Base-by-base conservation (phyloP, 2,113 vertebrate genomes). In the Sylvia atricapilla region DNA sequence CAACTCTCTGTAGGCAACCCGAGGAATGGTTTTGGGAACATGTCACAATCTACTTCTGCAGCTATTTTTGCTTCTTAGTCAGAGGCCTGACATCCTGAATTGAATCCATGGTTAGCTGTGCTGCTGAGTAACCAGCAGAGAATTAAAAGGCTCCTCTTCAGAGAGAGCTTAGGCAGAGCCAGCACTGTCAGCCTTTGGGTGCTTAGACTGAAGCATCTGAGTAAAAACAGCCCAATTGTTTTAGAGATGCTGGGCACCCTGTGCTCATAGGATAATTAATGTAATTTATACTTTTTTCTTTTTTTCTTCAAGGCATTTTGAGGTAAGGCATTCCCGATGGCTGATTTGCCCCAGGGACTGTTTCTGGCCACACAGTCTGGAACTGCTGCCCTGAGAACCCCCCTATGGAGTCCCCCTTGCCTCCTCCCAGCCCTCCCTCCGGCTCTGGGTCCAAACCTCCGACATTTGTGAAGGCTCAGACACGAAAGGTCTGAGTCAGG, bases 41-140 rank as follows among this genome's bases (percentile, higher is more conserved):
- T 41, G 64, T 94, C 90, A 70, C 78, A 56, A 37, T 78, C 82
- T 77, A n/a, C 66, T 84, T 95, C 73, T 79, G 81, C 37, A 76
- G 66, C 74, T 94, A 87, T 96, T 96, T 92, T 87, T 89, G 74
- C 56, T 89, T 75, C 84, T 96, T 94, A 82, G 52, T 95, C 93
- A 91, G 73, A 49, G 43, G 52, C 53, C 73, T 87, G 91, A 81
- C 58, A 84, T 94, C 62, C 73, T 66, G 58, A 74, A 56, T n/a
- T 59, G 56, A 89, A 84, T 63, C 68, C 50, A 17, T 12, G 44
- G 69, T 58, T 84, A 55, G 62, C 47, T 64, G 10, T 60, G 49
- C 69, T 84, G 89, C 89, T 89, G 94, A 75, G 73, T 78, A 87
- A 91, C 73, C 77, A 63, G 52, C 17, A 28, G 89, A 58, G 37